Evolutionary conservation across 1,140 invertebrate genomes (phyloP).

Genomic region (Trachymyrmex septentrionalis): DNA sequence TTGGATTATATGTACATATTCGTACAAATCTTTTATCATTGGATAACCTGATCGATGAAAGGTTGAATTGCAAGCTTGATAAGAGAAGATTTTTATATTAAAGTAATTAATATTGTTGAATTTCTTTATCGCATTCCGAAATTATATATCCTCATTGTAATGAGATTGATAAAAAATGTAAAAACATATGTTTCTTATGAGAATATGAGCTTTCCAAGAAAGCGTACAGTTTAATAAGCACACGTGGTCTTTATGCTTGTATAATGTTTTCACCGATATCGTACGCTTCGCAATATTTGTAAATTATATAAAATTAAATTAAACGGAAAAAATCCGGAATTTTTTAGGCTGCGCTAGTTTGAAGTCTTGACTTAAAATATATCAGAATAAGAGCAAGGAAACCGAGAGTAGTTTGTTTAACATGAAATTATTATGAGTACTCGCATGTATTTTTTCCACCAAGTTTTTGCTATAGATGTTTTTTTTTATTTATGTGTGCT

Average conservation of each 20-base stretch:
- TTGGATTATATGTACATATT: conserved; percentile 43
- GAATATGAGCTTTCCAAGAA: conserved; percentile 26
- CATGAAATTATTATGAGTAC: conserved; percentile 17
- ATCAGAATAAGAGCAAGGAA: neutral
- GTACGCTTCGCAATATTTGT: conserved; percentile 9
- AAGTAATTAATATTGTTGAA: conserved; percentile 45
- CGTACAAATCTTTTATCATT: conserved; percentile 42
- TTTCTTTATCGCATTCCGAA: conserved; percentile 25
- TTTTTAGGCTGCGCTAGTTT: conserved; percentile 1
- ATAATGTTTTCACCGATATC: conserved; percentile 6
- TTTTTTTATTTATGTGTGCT: conserved; percentile 55
- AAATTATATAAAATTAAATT: conserved; percentile 21
- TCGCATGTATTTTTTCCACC: conserved; percentile 5
- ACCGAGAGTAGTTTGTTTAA: conserved; percentile 2
- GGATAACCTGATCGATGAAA: neutral
- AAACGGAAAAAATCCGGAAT: neutral
- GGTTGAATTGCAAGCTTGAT: conserved; percentile 6
- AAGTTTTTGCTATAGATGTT: conserved; percentile 47
- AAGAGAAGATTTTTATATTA: conserved; percentile 36
- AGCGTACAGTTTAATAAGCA: conserved; percentile 31
- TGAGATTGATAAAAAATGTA: conserved; percentile 21
- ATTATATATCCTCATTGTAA: conserved; percentile 21
- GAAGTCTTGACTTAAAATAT: conserved; percentile 22
- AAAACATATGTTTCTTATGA: conserved; percentile 2
- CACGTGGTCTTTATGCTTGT: conserved; percentile 7